Evolutionary conservation across 2,797 vertebrate species (phyloP), one percentile per base, ranked within the genome.

Genomic region (Liasis olivaceus): DNA sequence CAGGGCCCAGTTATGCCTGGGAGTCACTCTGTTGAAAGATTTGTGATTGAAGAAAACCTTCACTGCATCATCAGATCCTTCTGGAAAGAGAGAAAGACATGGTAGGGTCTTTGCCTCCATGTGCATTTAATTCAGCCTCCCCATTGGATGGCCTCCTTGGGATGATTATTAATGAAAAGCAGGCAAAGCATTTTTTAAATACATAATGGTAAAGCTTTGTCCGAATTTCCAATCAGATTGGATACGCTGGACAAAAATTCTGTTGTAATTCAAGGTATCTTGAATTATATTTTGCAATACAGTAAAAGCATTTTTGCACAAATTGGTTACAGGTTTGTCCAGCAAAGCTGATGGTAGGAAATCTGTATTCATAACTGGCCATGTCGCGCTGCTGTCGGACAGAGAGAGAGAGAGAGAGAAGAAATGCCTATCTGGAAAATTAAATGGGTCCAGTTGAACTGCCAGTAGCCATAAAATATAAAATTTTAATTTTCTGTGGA

Each of bases 1-100:
- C 77, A 99, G 99, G 99, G 99, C 88, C 99, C 99, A 4, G 99
- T 99, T 62, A 99, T 99, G 99, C 99, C 99, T 36, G 99, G 99
- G 91, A 99, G 99, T 96, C 99, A 99, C 95, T 99, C 99, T 1
- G 99, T 98, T 91, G 99, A 99, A 97, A 98, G 99, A 95, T 99
- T 98, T 97, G 99, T 99, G 84, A 99, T 99, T 69, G 99, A 99
- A 94, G 99, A 99, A 96, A 99, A 99, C 96, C 98, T 99, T 91
- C 99, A 99, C 93, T 99, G 97, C 95, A 99, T 99, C 95, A 99
- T 99, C 95, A 99, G 98, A 95, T 99, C 99, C 89, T 99, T 99
- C 97, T 99, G 99, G 99, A 99, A 95, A 91, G 99, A 99, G 97
- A 99, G 99, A 95, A 99, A 99, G 94, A 99, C 98, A 87, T 99